Percentiles rank a stretch among this genome's conserved stretches.
Evolutionary conservation across 1,140 invertebrate genomes (phyloP).

Genomic region (Trichomalopsis sarcophagae): DNA sequence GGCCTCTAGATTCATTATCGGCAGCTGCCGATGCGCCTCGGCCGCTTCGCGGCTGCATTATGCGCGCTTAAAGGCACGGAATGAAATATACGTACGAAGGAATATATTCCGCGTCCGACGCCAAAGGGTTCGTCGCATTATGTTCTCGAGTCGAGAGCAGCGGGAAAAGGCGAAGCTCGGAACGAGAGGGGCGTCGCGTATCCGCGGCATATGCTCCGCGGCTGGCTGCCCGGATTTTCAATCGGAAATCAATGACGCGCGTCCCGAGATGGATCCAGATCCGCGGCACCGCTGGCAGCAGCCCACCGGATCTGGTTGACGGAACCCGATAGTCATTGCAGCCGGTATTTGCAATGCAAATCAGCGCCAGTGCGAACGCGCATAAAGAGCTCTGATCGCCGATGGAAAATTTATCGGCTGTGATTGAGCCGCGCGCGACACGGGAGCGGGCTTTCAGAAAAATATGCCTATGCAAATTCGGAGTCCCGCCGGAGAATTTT

Average conservation of each 20-base stretch:
- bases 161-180: background rate
- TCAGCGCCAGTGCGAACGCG: slow-evolving; percentile 11
- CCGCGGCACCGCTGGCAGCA: slow-evolving; percentile 69
- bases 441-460: background rate
- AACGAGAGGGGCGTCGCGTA: slow-evolving; percentile 37
- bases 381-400: background rate
- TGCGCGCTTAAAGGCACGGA: slow-evolving; percentile 44
- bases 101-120: slow-evolving; percentile 1
- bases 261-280: slow-evolving; percentile 73
- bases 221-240: slow-evolving; percentile 63
- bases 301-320: slow-evolving; percentile 75
- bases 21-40: slow-evolving; percentile 62
- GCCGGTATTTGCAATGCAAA: slow-evolving; percentile 73
- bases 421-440: background rate
- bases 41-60: background rate
- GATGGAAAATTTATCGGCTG: slow-evolving; percentile 26
- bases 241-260: slow-evolving; percentile 73
- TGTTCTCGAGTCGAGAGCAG: background rate
- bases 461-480: background rate
- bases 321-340: slow-evolving; percentile 65
- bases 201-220: background rate
- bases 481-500: background rate
- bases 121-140: slow-evolving; percentile 17
- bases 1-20: slow-evolving; percentile 62
- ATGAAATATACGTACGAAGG: slow-evolving; percentile 40